Percentiles rank a stretch among this genome's conserved stretches.
phyloP scores from a whole-genome alignment of 2,888 invertebrate species.

The Herminia tarsipennalis region DNA sequence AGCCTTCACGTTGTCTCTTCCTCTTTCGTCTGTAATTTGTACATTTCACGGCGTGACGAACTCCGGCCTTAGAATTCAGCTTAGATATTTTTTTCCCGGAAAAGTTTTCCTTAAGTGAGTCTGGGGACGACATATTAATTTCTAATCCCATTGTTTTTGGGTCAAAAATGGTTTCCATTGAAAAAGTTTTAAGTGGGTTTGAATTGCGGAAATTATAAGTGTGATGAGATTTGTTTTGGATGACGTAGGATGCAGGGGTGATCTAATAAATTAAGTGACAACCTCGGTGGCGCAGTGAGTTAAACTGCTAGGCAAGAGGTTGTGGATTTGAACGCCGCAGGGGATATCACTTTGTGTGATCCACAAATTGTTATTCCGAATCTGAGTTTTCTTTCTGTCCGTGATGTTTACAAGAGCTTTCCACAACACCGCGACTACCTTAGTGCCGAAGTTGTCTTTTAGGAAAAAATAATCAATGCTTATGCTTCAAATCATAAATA shows the following conservation, averaged over 20 bases:
- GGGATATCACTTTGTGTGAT: too few relatives aligned
- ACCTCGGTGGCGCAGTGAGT: background rate
- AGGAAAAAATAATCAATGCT: too few relatives aligned
- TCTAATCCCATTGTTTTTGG: constrained; percentile 12
- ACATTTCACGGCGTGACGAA: constrained; percentile 7
- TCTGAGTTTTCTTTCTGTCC: too few relatives aligned
- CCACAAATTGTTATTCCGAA: too few relatives aligned
- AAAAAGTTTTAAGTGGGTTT: background rate
- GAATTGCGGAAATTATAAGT: background rate
- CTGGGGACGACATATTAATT: constrained; percentile 17
- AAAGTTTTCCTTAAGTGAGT: constrained; percentile 13
- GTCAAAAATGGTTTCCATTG: background rate
- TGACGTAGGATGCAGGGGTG: too few relatives aligned
- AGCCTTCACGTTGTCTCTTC: constrained; percentile 33
- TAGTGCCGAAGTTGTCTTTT: too few relatives aligned
- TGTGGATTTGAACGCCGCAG: too few relatives aligned
- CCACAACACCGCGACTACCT: too few relatives aligned
- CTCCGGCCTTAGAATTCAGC: constrained; percentile 5
- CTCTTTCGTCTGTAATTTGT: constrained; percentile 39
- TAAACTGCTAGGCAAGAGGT: too few relatives aligned
- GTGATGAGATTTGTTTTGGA: background rate
- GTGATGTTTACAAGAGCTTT: too few relatives aligned
- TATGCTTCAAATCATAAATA: too few relatives aligned
- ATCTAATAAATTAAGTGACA: background rate
- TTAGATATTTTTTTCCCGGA: constrained; percentile 5